Base-by-base conservation (phyloP, 2,113 vertebrate species). In the Pomatostomus ruficeps region DNA sequence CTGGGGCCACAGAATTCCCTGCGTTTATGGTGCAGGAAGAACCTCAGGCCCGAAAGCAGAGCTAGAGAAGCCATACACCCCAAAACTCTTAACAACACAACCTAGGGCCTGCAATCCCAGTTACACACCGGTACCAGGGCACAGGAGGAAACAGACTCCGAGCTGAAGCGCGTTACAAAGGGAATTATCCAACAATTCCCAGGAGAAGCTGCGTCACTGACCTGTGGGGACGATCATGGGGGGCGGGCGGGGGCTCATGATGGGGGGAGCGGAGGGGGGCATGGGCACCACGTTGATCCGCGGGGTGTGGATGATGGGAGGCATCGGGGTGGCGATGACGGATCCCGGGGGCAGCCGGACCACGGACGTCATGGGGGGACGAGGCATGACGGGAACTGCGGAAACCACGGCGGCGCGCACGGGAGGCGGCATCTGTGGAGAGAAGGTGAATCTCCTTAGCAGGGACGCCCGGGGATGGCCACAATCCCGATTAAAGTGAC, bases 261-360 rank as follows among this genome's bases (percentile, higher is more conserved):
- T 98, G 87, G 99, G 99, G 10, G 99, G 98, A 8, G 97, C 98
- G 0, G 99, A 95, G 24, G 99, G 99, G 0, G 99, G 99, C 99
- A 99, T 99, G n/a, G 98, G 99, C 68, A 99, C 98, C 85, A 99
- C 99, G 2, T 99, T 99, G 97, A 99, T 99, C 52, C 99, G 99
- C 0, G 98, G 98, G 17, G 98, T 98, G 16, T 99, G 98, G 58
- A 99, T 98, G 94, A 99, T 99, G 3, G 99, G 99, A 0, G 99
- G 99, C 99, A 99, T 99, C 2, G 98, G 98, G 24, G 98, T 85
- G 55, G 99, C 96, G 1, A 99, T 97, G 70, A 99, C 99, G 1
- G 99, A 99, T 6, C 99, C 99, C 0, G 99, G 98, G 8, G 98
- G 98, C 76, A 99, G 96, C 22, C 99, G 98, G 12, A 99, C 99